A percentile compares a stretch with the other conserved stretches of the same genome.
Conservation (phyloP, 2,888 invertebrate genomes). For the Synanthedon vespiformis region DNA sequence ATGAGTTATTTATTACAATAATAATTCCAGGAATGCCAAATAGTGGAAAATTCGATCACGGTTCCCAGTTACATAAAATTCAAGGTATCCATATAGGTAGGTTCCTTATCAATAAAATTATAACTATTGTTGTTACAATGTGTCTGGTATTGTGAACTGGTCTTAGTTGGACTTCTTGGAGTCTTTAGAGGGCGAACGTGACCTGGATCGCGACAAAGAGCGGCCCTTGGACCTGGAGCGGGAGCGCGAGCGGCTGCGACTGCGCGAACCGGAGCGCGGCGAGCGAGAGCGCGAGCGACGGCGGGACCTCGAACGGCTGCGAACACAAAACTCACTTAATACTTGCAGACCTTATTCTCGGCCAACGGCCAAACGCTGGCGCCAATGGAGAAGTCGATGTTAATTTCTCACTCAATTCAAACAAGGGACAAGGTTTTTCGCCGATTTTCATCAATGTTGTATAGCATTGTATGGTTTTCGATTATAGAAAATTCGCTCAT, state of each 20-base stretch:
- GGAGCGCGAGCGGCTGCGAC: constrained; percentile 60
- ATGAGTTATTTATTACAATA: no score
- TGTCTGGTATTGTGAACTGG: background rate
- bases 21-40: no score
- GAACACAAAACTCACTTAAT: constrained; percentile 13
- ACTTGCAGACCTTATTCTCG: background rate
- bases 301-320: constrained; percentile 73
- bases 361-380: background rate
- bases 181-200: constrained; percentile 62
- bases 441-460: no score
- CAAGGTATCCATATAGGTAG: no score
- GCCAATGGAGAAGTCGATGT: background rate
- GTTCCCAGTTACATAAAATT: no score
- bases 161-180: constrained; percentile 60
- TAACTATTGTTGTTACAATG: no score
- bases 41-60: background rate
- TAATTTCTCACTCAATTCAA: background rate
- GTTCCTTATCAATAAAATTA: no score
- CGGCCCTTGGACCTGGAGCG: constrained; percentile 64
- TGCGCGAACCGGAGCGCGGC: constrained; percentile 44
- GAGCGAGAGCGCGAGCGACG: constrained; percentile 74
- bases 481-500: no score
- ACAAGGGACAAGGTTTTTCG: background rate
- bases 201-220: constrained; percentile 61
- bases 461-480: no score